phyloP scores from a whole-genome alignment of 2,888 invertebrate genomes.

The Morpho achilles region DNA sequence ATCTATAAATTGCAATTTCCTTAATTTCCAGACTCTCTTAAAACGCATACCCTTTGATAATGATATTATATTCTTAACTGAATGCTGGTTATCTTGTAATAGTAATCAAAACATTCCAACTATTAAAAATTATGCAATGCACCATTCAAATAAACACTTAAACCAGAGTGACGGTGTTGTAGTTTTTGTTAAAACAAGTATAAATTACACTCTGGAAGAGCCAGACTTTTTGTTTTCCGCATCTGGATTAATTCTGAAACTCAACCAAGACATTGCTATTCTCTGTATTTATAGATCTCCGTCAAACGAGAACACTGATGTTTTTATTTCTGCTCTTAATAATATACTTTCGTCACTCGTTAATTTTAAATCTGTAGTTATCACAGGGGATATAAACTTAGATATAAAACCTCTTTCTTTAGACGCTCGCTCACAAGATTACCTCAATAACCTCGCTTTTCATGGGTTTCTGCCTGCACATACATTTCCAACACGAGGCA shows the following conservation, averaged over 20 bases:
- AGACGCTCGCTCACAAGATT: background rate
- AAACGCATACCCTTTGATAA: no score
- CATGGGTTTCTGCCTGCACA: background rate
- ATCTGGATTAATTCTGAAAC: background rate
- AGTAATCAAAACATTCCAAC: no score
- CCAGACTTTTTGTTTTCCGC: no score
- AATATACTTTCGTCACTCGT: background rate
- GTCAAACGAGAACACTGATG: background rate
- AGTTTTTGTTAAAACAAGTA: no score
- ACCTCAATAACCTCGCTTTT: background rate
- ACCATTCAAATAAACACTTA: no score
- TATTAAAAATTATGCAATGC: no score
- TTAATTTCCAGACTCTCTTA: no score
- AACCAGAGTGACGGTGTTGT: no score
- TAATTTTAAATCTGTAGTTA: background rate
- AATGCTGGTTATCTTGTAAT: no score
- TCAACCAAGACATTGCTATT: background rate
- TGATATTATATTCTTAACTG: no score
- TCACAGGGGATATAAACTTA: background rate
- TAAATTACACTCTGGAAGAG: no score
- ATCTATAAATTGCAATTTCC: no score
- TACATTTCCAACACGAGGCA: background rate
- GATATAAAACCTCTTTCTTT: background rate
- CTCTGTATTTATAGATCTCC: background rate
- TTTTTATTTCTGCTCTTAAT: background rate